Conservation (phyloP, 1,140 invertebrate species). For the Caenorhabditis latens region DNA sequence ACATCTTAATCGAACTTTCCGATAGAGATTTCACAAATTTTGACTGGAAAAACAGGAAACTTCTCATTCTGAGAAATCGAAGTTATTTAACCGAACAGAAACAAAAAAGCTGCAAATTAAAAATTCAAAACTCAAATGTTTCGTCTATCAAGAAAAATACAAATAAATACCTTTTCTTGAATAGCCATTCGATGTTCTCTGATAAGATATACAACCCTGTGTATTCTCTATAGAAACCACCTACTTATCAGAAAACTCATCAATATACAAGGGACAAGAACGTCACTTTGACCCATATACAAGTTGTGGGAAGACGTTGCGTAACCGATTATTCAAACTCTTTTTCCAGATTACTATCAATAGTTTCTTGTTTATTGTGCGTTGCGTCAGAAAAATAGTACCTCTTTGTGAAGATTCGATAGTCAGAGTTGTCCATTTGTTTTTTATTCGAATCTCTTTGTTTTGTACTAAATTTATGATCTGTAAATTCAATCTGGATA, state of each 20-base stretch:
- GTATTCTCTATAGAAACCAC: neutral
- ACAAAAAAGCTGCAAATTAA: too few relatives aligned
- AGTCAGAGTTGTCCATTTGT: neutral
- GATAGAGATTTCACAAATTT: too few relatives aligned
- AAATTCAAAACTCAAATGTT: too few relatives aligned
- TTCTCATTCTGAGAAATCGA: too few relatives aligned
- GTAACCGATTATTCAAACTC: slow-evolving; percentile 25
- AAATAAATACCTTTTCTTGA: neutral
- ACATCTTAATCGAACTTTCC: too few relatives aligned
- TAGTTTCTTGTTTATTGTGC: neutral
- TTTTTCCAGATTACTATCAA: neutral
- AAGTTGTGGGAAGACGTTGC: slow-evolving; percentile 20
- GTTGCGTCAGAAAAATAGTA: slow-evolving; percentile 15
- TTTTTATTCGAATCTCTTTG: neutral
- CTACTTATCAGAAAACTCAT: slow-evolving; percentile 34
- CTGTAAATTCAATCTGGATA: too few relatives aligned
- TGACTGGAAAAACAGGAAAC: too few relatives aligned
- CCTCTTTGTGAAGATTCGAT: neutral
- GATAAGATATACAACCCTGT: neutral
- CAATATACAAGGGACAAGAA: neutral
- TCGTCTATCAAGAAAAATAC: neutral
- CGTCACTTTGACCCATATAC: neutral
- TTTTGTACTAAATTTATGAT: too few relatives aligned
- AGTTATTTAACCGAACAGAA: too few relatives aligned
- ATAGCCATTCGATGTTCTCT: neutral